These are phyloP conservation scores for Rynchops niger DNA, from an alignment of 2,113 vertebrate genomes.

Conservation along the genomic window DNA sequence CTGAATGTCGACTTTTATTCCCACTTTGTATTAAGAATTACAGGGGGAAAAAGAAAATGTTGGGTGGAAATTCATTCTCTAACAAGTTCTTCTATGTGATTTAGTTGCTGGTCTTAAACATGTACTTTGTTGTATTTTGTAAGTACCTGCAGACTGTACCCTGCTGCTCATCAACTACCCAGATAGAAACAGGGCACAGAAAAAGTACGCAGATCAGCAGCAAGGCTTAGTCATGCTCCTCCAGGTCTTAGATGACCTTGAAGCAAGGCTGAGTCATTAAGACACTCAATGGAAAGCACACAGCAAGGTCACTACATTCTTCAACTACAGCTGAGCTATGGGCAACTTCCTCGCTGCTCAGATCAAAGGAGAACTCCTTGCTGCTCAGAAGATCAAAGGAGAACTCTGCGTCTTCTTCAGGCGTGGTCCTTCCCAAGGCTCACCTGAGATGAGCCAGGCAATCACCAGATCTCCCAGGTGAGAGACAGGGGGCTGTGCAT, in stretches of 20 bases:
- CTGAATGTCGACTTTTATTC: not conserved
- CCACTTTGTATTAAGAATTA: not conserved
- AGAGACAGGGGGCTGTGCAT: not conserved
- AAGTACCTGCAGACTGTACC: not conserved
- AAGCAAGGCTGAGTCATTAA: not conserved
- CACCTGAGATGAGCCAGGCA: not conserved
- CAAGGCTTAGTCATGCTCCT: not conserved
- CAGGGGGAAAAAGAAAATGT: not conserved
- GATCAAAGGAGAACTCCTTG: not conserved
- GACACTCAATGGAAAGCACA: not conserved
- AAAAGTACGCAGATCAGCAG: not conserved
- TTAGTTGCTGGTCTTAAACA: not conserved
- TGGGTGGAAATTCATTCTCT: not conserved
- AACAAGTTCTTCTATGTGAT: not conserved
- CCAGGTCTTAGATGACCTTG: not conserved
- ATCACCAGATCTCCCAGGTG: not conserved
- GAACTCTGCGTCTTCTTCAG: not conserved
- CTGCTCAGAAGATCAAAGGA: not conserved
- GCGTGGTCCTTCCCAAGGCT: not conserved
- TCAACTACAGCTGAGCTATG: no score
- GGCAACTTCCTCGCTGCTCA: not conserved
- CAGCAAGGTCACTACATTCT: accelerated
- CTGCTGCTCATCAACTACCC: not conserved
- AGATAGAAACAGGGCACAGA: not conserved
- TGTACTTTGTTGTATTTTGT: not conserved